Base-by-base conservation (phyloP, 2,888 invertebrate genomes). In the Agrochola circellaris region DNA sequence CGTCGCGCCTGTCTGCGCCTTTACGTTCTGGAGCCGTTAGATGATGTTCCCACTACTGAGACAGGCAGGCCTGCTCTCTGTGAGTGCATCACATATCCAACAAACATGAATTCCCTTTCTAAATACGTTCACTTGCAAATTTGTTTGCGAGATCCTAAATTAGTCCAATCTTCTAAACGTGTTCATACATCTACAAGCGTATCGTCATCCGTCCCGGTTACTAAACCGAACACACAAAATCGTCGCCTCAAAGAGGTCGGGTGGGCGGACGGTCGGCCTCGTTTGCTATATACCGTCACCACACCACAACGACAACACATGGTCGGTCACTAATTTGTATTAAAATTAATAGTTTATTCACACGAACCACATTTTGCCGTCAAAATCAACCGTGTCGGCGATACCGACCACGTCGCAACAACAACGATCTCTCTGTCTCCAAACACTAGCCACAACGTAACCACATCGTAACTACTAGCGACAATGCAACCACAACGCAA, bases 111-210 rank as follows among this genome's bases (percentile, higher is more conserved):
- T 20, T 42, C 30, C 6, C 45, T 51, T 61, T 30, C 54, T 15
- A 26, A 38, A 73, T 56, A 71, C n/a, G 30, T 42, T 51, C 23
- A 34, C 54, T 20, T 20, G 15, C 15, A 65, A 74, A 60, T 65
- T 54, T 42, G n/a, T 78, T n/a, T 42, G 42, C 9, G 9, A 42
- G 48, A 30, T 51, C 34, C 23, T 51, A 34, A 64, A 64, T 64
- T 42, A 61, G 11, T 54, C 17, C 15, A 65, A 65, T 81, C 51
- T 73, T 58, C 62, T 81, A 51, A 73, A 81, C 26, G 17, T 77
- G 64, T 81, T 81, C 30, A 73, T 58, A 65, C 23, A 74, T 65
- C 17, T 20, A 17, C 30, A 56, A 75, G 56, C 42, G 51, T 51
- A 23, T 34, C 54, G 30, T 51, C 38, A 65, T 65, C 20, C 9